These are phyloP conservation scores for Onychorhynchus coronatus DNA, from an alignment of 2,113 vertebrate species.

Conservation along the genomic window DNA sequence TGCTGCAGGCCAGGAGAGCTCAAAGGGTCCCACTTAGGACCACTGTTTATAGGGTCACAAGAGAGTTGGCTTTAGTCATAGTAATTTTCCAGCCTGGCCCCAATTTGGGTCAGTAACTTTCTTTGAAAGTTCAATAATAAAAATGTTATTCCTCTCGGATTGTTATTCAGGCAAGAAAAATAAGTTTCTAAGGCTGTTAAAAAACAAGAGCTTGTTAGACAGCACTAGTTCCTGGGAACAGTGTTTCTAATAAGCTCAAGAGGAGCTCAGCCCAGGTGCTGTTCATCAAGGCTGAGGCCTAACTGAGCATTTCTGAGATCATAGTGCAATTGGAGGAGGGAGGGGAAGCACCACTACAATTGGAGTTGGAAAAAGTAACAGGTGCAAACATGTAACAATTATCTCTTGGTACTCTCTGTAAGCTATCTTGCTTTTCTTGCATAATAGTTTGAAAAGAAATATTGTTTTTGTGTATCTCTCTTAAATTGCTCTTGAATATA, in stretches of 20 bases:
- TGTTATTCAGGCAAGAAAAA: background rate
- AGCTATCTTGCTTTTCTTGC: background rate
- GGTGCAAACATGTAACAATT: background rate
- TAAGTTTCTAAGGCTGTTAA: background rate
- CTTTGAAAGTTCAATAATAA: background rate
- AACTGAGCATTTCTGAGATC: background rate
- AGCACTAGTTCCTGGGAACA: background rate
- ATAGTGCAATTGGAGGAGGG: background rate
- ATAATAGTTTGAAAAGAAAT: background rate
- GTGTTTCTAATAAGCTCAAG: background rate
- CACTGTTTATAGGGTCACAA: background rate
- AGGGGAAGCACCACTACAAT: background rate
- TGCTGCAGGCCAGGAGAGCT: background rate
- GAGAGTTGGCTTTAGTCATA: background rate
- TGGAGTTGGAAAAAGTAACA: background rate
- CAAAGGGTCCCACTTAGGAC: background rate
- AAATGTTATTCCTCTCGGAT: background rate
- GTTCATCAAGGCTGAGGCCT: background rate
- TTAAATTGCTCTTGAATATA: background rate
- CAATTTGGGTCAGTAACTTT: background rate
- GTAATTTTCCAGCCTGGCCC: background rate
- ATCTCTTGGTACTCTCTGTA: background rate
- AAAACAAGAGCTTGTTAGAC: background rate
- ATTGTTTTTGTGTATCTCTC: background rate
- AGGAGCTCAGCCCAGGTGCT: background rate